phyloP scores from a whole-genome alignment of 2,113 vertebrate species.

The Crocuta crocuta region DNA sequence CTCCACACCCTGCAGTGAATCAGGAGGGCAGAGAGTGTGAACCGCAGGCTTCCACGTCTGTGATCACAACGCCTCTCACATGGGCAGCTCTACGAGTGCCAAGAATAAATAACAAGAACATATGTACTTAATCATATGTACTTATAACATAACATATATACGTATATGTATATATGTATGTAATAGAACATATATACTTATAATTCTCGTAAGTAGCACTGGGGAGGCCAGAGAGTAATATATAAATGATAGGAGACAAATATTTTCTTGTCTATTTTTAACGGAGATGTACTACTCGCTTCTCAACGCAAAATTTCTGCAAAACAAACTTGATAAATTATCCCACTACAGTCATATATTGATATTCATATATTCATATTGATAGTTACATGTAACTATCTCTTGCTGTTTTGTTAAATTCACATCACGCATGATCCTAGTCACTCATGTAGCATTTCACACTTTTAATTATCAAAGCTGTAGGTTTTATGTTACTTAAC shows the following conservation, averaged over 20 bases:
- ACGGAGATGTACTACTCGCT: background rate
- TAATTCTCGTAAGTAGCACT: background rate
- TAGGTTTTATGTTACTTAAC: background rate
- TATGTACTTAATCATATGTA: background rate
- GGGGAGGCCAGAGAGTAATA: background rate
- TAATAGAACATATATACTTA: background rate
- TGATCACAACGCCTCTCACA: background rate
- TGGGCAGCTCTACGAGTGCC: background rate
- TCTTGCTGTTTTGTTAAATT: slow-evolving; percentile 32
- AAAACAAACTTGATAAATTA: background rate
- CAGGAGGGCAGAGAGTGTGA: background rate
- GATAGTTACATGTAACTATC: background rate
- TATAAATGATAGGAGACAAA: background rate
- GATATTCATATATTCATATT: background rate
- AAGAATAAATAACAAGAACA: background rate
- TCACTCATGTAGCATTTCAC: background rate
- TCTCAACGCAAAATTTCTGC: background rate
- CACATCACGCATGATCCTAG: background rate
- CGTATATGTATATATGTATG: no score
- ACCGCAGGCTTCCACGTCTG: background rate
- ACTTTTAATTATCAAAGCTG: background rate
- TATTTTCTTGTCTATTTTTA: background rate
- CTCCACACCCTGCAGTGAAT: background rate
- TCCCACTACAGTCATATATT: background rate
- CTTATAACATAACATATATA: no score